These are phyloP conservation scores for Dendrolimus houi DNA, from an alignment of 2,888 invertebrate species.

Conservation along the genomic window DNA sequence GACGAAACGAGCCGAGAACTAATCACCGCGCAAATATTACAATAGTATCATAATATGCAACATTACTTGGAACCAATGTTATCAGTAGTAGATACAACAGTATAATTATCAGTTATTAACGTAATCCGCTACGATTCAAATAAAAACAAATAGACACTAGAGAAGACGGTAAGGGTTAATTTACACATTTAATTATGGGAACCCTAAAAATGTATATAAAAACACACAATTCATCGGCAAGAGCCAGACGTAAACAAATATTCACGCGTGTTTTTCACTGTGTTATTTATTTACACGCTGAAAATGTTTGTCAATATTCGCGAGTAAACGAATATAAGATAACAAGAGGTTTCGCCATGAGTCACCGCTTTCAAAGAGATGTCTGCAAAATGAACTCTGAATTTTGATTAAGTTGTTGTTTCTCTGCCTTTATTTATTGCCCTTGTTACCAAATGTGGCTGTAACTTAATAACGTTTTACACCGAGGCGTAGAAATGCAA, in stretches of 20 bases:
- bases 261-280: not conserved
- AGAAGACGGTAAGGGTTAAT: no score
- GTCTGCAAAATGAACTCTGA: not conserved
- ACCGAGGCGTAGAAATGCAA: not conserved
- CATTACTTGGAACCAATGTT: no score
- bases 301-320: conserved; percentile 1
- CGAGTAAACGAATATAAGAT: not conserved
- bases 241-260: not conserved
- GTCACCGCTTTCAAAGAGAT: not conserved
- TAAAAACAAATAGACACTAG: no score
- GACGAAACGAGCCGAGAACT: no score
- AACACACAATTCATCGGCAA: not conserved
- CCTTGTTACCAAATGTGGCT: not conserved
- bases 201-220: not conserved
- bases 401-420: not conserved
- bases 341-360: not conserved
- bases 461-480: not conserved
- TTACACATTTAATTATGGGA: no score
- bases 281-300: conserved; percentile 2
- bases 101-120: no score
- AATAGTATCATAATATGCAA: no score
- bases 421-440: not conserved
- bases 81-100: no score
- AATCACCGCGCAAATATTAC: no score
- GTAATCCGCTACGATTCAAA: no score